Evolutionary conservation across 2,113 vertebrate genomes (phyloP), one percentile per base, ranked within the genome.

Genomic region (Lepisosteus oculatus): DNA sequence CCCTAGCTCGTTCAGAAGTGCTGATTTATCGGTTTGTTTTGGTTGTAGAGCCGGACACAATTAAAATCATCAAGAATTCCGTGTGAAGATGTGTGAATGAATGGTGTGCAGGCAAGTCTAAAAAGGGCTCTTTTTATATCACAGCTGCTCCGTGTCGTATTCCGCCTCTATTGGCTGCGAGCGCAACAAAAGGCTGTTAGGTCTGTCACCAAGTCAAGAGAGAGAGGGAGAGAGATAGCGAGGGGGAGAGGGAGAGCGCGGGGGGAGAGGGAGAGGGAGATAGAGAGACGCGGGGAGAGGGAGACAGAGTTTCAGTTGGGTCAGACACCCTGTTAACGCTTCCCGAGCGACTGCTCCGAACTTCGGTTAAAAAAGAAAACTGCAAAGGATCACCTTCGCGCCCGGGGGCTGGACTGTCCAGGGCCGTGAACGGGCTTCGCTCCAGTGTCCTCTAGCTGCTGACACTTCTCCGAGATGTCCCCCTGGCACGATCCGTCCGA

Each of bases 101-200:
- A 88, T 90, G 86, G 88, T 92, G 91, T 89, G 89, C 90, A 92
- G 89, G 89, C 87, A 83, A 86, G 82, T 85, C 85, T 81, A 88
- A 85, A 90, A 89, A 88, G 90, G 90, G 86, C 90, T 92, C 92
- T 93, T 95, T 96, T 95, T 97, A 97, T 96, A 96, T 92, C 92
- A 91, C 93, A 88, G 92, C 93, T 93, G 88, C 83, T 91, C 89
- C 89, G 91, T 96, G 95, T 96, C 95, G 95, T 97, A 90, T 95
- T 93, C 91, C 89, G 90, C 92, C 92, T 95, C 93, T 90, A 97
- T 97, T 97, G 95, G 95, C 95, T 96, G 93, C 90, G 90, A 90
- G 91, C 89, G 88, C 91, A 96, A 95, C 95, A 97, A 97, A 97
- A 96, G 95, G 94, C 91, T 93, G 92, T 92, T 89, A 93, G 94